These are phyloP conservation scores for Tachycineta bicolor DNA, from an alignment of 2,113 vertebrate genomes.

Conservation along the genomic window DNA sequence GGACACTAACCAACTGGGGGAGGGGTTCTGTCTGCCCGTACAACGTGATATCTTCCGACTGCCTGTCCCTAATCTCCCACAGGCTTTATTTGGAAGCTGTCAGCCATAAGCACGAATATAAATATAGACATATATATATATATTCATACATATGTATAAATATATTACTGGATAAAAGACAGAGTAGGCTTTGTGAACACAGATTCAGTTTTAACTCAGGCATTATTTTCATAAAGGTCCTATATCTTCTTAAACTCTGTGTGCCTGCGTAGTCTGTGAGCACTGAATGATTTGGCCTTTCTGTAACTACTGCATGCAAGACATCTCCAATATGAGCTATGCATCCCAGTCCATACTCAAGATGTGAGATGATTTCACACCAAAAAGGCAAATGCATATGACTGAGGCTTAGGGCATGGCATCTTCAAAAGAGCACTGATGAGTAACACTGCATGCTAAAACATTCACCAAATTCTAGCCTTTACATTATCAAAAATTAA, in stretches of 20 bases:
- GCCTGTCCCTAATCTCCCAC: too few species aligned
- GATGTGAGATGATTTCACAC: background rate
- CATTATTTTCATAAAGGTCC: background rate
- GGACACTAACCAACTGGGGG: too few species aligned
- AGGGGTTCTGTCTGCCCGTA: too few species aligned
- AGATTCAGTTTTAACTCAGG: background rate
- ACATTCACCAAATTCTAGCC: background rate
- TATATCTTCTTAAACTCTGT: background rate
- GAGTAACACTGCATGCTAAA: fast-evolving
- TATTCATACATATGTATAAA: background rate
- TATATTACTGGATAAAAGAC: background rate
- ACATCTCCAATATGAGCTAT: background rate
- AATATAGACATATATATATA: background rate
- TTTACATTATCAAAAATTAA: background rate
- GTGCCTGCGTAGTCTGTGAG: background rate
- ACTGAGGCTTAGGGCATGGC: too few species aligned
- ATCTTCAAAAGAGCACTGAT: background rate
- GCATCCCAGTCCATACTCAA: fast-evolving
- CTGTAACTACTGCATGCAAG: background rate
- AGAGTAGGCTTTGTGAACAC: background rate
- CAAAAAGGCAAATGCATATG: background rate
- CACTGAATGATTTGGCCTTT: background rate
- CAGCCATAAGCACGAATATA: background rate
- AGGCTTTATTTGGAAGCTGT: background rate
- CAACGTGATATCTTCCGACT: too few species aligned